phyloP scores from a whole-genome alignment of 2,797 vertebrate species.

The Pangasius larnaudii region DNA sequence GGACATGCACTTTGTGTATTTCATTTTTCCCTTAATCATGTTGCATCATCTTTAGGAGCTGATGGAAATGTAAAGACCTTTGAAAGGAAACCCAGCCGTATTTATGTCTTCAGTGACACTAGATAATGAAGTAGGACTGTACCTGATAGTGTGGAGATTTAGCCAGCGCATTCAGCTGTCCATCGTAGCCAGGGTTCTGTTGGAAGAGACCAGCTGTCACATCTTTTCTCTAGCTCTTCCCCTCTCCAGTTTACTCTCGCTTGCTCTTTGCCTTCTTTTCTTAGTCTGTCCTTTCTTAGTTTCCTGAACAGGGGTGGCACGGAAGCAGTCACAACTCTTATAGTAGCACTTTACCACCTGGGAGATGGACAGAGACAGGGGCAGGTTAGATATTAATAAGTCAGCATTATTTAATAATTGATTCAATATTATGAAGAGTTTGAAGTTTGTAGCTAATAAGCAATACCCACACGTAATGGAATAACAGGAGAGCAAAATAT shows the following conservation, averaged over 20 bases:
- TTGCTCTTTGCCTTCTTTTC: not conserved
- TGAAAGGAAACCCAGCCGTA: not conserved
- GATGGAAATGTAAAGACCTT: not conserved
- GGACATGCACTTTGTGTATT: not conserved
- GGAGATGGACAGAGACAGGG: slow-evolving; percentile 27
- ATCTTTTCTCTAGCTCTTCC: slow-evolving; percentile 56
- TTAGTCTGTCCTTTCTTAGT: not conserved
- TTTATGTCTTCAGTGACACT: slow-evolving; percentile 14
- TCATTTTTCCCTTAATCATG: not conserved
- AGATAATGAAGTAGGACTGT: slow-evolving; percentile 27
- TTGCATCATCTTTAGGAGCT: not conserved
- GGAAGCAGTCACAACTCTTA: not conserved
- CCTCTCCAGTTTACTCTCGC: not conserved
- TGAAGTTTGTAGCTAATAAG: slow-evolving; percentile 7
- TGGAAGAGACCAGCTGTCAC: slow-evolving; percentile 64
- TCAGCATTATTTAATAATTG: slow-evolving; percentile 24
- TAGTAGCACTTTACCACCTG: slow-evolving; percentile 41
- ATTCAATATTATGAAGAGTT: not conserved
- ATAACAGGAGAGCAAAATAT: not conserved
- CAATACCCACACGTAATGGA: not conserved
- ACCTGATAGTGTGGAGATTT: slow-evolving; percentile 72
- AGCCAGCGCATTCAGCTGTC: slow-evolving; percentile 67
- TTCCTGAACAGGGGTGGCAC: slow-evolving; percentile 18
- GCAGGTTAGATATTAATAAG: slow-evolving; percentile 51
- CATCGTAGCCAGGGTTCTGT: slow-evolving; percentile 70